Evolutionary conservation across 2,888 invertebrate genomes (phyloP).

Genomic region (Drosophila pegasa): DNA sequence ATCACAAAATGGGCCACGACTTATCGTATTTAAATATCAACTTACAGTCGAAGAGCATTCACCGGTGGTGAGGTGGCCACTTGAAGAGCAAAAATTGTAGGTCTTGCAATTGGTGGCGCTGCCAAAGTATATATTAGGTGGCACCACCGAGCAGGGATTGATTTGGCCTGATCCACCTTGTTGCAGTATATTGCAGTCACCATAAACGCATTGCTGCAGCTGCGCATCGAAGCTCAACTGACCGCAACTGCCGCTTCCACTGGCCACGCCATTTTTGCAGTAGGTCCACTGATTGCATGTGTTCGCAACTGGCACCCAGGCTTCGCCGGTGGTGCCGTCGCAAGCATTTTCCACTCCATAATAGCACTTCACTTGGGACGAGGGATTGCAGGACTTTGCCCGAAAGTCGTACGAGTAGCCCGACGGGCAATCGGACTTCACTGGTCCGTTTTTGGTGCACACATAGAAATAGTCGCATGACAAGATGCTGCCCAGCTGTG

Average conservation of each 20-base stretch:
- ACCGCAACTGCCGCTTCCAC: slow-evolving; percentile 21
- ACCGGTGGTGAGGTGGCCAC: rapidly evolving
- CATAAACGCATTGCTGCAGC: slow-evolving; percentile 23
- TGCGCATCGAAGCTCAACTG: neutral
- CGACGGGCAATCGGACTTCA: slow-evolving; percentile 11
- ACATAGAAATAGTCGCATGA: slow-evolving; percentile 56
- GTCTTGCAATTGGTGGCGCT: neutral
- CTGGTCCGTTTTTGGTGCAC: slow-evolving; percentile 43
- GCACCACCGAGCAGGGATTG: slow-evolving; percentile 43
- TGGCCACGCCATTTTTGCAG: slow-evolving; percentile 13
- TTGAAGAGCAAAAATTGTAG: slow-evolving; percentile 37
- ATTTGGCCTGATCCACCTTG: neutral
- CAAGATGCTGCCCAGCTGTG: slow-evolving; percentile 51
- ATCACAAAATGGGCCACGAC: too few relatives aligned
- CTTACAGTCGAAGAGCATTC: slow-evolving; percentile 9
- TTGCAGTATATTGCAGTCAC: slow-evolving; percentile 14
- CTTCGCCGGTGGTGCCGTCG: neutral
- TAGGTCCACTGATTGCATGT: slow-evolving; percentile 39
- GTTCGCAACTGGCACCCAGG: slow-evolving; percentile 45
- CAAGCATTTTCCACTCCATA: slow-evolving; percentile 50
- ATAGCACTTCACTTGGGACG: slow-evolving; percentile 42
- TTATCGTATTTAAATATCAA: neutral
- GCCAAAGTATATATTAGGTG: slow-evolving; percentile 44
- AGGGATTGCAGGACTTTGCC: slow-evolving; percentile 25
- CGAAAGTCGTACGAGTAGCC: slow-evolving; percentile 41